Conservation (phyloP, 2,113 vertebrate genomes). For the Genyomyrus donnyi region DNA sequence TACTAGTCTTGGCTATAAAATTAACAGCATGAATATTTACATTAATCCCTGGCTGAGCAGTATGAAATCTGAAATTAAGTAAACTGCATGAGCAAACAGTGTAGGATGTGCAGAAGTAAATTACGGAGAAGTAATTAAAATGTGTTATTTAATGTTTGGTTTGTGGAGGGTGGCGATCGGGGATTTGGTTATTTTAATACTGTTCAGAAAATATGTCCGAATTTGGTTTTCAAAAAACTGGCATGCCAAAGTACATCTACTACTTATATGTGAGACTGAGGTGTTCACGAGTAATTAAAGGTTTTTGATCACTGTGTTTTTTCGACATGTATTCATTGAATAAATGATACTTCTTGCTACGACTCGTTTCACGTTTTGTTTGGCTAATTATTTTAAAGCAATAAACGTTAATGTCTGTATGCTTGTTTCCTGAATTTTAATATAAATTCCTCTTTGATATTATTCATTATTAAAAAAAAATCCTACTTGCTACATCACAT, state of each 20-base stretch:
- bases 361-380: neutral
- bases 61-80: constrained; percentile 8
- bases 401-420: neutral
- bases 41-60: neutral
- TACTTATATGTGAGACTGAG: neutral
- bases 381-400: neutral
- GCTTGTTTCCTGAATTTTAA: neutral
- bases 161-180: neutral
- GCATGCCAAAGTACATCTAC: neutral
- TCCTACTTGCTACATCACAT: neutral
- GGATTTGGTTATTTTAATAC: neutral
- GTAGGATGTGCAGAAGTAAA: neutral
- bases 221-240: constrained; percentile 1
- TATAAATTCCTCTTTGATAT: neutral
- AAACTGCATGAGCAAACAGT: neutral
- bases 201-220: neutral
- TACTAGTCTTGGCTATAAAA: neutral
- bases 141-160: neutral
- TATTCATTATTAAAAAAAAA: neutral
- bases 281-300: neutral
- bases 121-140: neutral
- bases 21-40: neutral
- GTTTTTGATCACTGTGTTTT: neutral
- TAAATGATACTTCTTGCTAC: neutral
- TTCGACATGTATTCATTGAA: neutral